Evolutionary conservation across 2,797 vertebrate genomes (phyloP), one percentile per base, ranked within the genome.

Genomic region (Myripristis murdjan): DNA sequence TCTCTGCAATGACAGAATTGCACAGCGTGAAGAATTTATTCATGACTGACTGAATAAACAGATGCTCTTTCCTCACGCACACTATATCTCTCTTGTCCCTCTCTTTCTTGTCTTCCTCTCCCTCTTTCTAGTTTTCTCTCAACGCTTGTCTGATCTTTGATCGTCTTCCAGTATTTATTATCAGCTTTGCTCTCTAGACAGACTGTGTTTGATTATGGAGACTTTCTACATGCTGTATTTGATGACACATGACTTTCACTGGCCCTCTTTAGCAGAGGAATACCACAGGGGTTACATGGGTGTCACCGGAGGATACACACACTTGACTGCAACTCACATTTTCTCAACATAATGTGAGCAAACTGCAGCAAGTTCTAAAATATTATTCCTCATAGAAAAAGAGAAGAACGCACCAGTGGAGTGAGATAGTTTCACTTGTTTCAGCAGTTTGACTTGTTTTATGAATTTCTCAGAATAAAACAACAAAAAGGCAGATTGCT

Each of bases 191-290:
- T 37, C 9, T 23, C 37, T 3, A 61, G 65, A 77, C 20, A 26
- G 65, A 64, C 44, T n/a, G n/a, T 65, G 51, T 84, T 84, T 84
- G 68, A 52, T 56, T 56, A 57, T 61, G 49, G 8, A 57, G 76
- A 63, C 70, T 73, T 24, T 35, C 39, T 65, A 6, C 12, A 47
- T 41, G 3, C 10, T 1, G 35, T 37, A 10, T 37, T 37, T 37
- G 35, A 37, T 37, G 35, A 37, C 35, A 54, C 39, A 53, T 26
- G 12, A 15, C n/a, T 8, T 1, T 37, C 57, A 75, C 70, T 37
- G 18, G n/a, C 52, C 43, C 69, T 52, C 73, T 64, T 79, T 48
- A 62, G 47, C 55, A 46, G 16, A 58, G 64, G 64, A 48, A 75
- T 44, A 57, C 57, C 47, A 74, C 53, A 53, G 46, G 59, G 26